A percentile compares a stretch with the other conserved stretches of the same genome.
Evolutionary conservation across 2,888 invertebrate genomes (phyloP).

Genomic region (Pteria penguin): DNA sequence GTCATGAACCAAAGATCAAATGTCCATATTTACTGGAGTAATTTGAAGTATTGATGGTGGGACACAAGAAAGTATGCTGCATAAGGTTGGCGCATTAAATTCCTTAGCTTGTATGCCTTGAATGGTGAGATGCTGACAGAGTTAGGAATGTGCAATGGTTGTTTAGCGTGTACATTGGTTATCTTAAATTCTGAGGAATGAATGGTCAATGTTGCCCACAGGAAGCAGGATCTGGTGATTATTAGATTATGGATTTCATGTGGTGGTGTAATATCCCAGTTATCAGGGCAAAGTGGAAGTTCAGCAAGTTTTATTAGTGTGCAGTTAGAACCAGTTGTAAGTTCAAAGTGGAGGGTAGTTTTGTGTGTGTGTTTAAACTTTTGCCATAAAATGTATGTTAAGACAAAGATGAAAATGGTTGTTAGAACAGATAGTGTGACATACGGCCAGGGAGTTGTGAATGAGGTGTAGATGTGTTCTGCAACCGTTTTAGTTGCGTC

Average conservation of each 20-base stretch:
- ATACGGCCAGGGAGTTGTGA: constrained; percentile 8
- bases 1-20: too few species aligned
- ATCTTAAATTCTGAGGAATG: constrained; percentile 1
- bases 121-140: background rate
- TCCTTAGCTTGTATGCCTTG: background rate
- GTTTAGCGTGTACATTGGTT: background rate
- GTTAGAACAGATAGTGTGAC: background rate
- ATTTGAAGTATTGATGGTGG: constrained; percentile 3
- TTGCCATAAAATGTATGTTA: background rate
- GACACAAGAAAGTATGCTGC: background rate
- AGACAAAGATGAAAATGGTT: background rate
- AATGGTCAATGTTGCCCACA: background rate
- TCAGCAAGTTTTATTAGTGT: background rate
- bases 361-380: constrained; percentile 8
- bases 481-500: too few species aligned
- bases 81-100: background rate
- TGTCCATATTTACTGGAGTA: too few species aligned
- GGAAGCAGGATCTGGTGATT: background rate
- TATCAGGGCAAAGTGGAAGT: constrained; percentile 3
- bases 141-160: background rate
- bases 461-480: background rate
- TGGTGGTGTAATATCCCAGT: background rate
- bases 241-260: background rate
- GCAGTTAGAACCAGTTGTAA: background rate
- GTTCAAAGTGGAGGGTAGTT: background rate